phyloP scores from a whole-genome alignment of 2,888 invertebrate genomes.

The Brachypalpus laphriformis region DNA sequence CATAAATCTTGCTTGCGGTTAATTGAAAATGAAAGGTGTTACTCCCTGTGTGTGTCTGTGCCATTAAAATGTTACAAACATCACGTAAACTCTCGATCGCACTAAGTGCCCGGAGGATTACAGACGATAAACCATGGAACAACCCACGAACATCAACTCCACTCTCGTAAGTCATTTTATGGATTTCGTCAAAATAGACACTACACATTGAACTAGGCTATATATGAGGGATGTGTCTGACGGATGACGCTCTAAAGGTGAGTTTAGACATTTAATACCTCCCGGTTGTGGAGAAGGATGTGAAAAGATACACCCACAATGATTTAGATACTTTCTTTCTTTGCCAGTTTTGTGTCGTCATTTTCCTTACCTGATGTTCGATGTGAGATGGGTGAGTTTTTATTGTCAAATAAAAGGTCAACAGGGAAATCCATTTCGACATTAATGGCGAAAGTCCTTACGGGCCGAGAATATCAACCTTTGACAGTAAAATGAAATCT shows the following conservation, averaged over 20 bases:
- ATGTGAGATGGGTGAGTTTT: conserved; percentile 36
- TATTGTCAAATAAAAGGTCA: conserved; percentile 71
- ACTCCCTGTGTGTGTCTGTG: neutral
- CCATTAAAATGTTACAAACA: conserved; percentile 45
- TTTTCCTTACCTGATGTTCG: conserved; percentile 1
- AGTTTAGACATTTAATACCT: conserved; percentile 42
- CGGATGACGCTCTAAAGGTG: conserved; percentile 21
- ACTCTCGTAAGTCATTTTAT: conserved; percentile 41
- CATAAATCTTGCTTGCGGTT: conserved; percentile 67
- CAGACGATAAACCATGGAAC: conserved; percentile 42
- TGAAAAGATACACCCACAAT: conserved; percentile 17
- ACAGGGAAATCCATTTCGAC: conserved; percentile 66
- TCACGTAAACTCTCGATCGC: conserved; percentile 38
- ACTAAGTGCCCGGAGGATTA: conserved; percentile 43
- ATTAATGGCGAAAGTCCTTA: conserved; percentile 56
- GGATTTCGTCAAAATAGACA: conserved; percentile 44
- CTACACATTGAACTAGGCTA: conserved; percentile 30
- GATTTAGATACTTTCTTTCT: conserved; percentile 24
- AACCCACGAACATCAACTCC: neutral
- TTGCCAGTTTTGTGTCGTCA: neutral
- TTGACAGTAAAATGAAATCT: conserved; percentile 68
- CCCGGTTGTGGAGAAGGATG: conserved; percentile 15
- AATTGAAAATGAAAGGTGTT: conserved; percentile 64
- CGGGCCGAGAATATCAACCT: conserved; percentile 49
- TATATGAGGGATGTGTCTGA: neutral